Evolutionary conservation across 2,113 vertebrate species (phyloP).

Genomic region (Pteruthius melanotis): DNA sequence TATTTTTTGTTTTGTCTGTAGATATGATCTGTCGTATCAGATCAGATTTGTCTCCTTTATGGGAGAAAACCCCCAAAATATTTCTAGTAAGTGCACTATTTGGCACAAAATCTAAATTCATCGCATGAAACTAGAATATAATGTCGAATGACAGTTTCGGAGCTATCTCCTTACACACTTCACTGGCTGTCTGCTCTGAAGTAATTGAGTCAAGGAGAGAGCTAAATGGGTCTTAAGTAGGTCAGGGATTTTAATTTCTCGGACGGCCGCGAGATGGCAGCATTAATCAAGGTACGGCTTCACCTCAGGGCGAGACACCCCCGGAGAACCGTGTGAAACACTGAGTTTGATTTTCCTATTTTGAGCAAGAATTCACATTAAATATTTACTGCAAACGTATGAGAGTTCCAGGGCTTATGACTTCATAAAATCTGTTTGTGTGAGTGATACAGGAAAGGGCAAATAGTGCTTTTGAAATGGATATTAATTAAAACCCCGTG

Average conservation of each 20-base stretch:
- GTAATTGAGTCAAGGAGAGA: neutral
- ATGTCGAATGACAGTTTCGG: neutral
- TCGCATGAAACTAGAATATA: neutral
- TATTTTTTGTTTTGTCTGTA: neutral
- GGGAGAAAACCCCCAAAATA: neutral
- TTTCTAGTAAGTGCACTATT: neutral
- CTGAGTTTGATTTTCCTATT: neutral
- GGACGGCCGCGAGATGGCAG: conserved; percentile 67
- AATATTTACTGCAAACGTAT: neutral
- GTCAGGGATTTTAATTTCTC: conserved; percentile 14
- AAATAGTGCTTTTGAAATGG: neutral
- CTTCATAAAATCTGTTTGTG: neutral
- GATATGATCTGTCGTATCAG: too few relatives aligned
- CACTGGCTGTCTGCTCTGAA: neutral
- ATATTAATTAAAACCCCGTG: neutral
- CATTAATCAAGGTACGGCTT: conserved; percentile 38
- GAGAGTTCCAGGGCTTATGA: neutral
- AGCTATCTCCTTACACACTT: neutral
- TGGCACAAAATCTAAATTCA: neutral
- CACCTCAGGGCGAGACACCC: neutral
- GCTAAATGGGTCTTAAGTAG: neutral
- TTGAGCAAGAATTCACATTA: neutral
- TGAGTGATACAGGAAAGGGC: neutral
- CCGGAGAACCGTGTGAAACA: neutral
- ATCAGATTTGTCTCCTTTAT: too few relatives aligned